Conservation (phyloP, 2,113 vertebrate species). For the Pedionomus torquatus region DNA sequence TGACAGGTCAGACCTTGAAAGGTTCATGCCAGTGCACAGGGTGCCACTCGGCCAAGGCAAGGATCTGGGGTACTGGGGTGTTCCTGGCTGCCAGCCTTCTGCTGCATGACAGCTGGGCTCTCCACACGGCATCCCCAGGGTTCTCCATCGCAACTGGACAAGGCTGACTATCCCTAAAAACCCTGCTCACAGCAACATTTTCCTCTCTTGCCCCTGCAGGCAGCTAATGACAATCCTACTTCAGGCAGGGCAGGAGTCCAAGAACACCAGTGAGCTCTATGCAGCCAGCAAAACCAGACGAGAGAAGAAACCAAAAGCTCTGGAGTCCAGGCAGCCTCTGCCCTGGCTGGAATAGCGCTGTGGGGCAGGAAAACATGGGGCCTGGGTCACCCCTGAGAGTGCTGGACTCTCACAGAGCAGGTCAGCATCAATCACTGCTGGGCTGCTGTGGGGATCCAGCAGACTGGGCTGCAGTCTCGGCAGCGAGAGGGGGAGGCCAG, state of each 20-base stretch:
- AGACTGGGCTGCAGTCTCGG: not conserved
- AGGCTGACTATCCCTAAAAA: not conserved
- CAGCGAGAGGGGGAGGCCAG: not conserved
- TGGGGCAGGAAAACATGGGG: not conserved
- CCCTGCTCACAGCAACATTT: rapidly evolving
- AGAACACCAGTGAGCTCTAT: not conserved
- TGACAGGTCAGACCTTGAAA: rapidly evolving
- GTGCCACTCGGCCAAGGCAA: rapidly evolving
- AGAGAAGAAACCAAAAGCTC: not conserved
- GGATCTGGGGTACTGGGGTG: not conserved
- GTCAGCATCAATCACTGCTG: not conserved
- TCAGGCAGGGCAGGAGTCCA: not conserved
- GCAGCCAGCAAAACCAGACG: not conserved
- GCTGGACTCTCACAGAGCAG: rapidly evolving
- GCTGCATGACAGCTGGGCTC: rapidly evolving
- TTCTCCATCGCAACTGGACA: not conserved
- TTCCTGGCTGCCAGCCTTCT: not conserved
- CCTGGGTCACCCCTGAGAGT: not conserved
- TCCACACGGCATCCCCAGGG: rapidly evolving
- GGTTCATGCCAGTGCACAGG: rapidly evolving
- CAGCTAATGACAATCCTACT: not conserved
- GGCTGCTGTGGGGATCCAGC: not conserved
- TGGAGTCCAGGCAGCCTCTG: rapidly evolving
- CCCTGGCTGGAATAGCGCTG: not conserved
- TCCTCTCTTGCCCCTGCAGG: not conserved